Evolutionary conservation across 92 coral and sea anemone genomes (phyloP), one percentile per base, ranked within the genome.

Genomic region (Porites evermanni): DNA sequence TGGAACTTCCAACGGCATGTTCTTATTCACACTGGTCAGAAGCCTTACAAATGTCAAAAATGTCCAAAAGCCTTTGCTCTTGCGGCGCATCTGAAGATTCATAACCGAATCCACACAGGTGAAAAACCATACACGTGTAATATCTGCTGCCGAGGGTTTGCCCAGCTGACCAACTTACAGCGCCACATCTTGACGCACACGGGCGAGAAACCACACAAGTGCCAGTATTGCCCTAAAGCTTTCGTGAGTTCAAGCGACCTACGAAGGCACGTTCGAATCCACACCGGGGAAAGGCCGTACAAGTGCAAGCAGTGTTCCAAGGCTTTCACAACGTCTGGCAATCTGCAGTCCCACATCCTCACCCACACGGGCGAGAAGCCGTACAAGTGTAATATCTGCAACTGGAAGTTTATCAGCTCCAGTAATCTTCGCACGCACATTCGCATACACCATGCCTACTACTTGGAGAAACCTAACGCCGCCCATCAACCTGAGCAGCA

Each of bases 1-100:
- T 97, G 99, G 99, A 97, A 97, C 87, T 97, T 95, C 75, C 99
- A 97, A 26, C 97, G 99, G 56, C 99, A 97, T 86, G 95, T 97
- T 26, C 88, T 97, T 6, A 97, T 97, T 72, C 99, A 97, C 94
- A 97, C 98, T 8, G 99, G 99, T 59, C 99, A 95, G 80, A 97
- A 97, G 84, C 98, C 99, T 1, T 97, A 95, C 90, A 97, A 97
- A 87, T 97, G 99, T 72, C 98, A 97, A 81, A 95, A 95, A 54
- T 97, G 99, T 64, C 99, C 99, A 26, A 97, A 97, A 81, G 99
- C 99, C 69, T 97, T 97, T 66, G 99, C 99, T 12, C 98, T 97
- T 14, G 99, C 99, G 4, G 99, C 99, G 19, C 99, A 97, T 86
- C 93, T 97, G 72, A 97, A 97, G 86, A 97, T 97, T 70, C 99